These are phyloP conservation scores for Gryllus longicercus DNA, from an alignment of 2,888 invertebrate genomes.

Conservation along the genomic window DNA sequence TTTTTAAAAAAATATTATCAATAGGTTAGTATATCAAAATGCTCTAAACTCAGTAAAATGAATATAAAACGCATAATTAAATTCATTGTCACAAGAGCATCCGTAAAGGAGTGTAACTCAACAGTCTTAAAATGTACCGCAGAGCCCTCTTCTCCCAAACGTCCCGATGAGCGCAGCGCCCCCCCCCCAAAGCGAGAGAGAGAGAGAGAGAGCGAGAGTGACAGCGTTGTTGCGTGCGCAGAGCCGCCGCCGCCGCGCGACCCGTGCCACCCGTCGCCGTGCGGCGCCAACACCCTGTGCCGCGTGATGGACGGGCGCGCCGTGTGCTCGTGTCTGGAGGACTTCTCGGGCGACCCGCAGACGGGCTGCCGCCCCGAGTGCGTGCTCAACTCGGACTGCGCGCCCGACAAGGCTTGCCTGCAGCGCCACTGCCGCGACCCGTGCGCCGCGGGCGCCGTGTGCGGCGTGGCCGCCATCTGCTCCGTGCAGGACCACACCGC, in stretches of 20 bases:
- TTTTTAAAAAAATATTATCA: too few relatives aligned
- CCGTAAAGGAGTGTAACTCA: too few relatives aligned
- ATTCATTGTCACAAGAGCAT: too few relatives aligned
- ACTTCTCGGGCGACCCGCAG: conserved; percentile 74
- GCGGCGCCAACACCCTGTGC: conserved; percentile 76
- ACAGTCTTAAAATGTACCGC: too few relatives aligned
- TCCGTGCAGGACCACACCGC: conserved; percentile 76
- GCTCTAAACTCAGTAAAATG: too few relatives aligned
- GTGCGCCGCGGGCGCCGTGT: conserved; percentile 50
- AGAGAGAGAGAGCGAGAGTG: too few relatives aligned
- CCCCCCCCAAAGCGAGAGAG: too few relatives aligned
- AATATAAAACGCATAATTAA: too few relatives aligned
- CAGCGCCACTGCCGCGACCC: conserved; percentile 49
- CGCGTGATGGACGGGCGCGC: conserved; percentile 66
- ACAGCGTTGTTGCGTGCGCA: neutral
- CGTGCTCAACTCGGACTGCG: conserved; percentile 77
- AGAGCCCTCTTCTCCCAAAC: too few relatives aligned
- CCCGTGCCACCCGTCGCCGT: conserved; percentile 71
- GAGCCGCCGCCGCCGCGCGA: conserved; percentile 55
- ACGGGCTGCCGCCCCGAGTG: conserved; percentile 64
- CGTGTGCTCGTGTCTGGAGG: conserved; percentile 72
- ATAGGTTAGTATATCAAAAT: too few relatives aligned
- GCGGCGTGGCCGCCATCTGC: conserved; percentile 78
- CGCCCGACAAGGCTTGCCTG: conserved; percentile 68
- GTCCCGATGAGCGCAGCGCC: too few relatives aligned